Conservation (phyloP, 2,797 vertebrate genomes). For the Lepidocolaptes lacrymiger region DNA sequence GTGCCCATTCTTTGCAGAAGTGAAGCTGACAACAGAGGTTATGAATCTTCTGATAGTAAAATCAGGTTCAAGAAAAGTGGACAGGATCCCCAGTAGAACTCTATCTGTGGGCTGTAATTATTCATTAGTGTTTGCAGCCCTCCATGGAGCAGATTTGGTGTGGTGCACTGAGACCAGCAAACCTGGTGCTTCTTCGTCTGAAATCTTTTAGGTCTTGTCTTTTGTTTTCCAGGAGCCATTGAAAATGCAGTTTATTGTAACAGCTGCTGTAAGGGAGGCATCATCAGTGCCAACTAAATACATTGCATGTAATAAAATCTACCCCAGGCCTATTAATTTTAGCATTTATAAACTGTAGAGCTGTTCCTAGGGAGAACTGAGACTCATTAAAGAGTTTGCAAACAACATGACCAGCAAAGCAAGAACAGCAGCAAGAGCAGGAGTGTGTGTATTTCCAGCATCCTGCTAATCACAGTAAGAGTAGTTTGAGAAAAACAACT, state of each 20-base stretch:
- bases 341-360: constrained; percentile 43
- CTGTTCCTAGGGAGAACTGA: constrained; percentile 4
- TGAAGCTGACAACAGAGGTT: constrained; percentile 3
- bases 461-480: not conserved
- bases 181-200: constrained; percentile 45
- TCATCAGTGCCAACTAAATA: constrained; percentile 34
- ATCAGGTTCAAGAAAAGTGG: not conserved
- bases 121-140: constrained; percentile 38
- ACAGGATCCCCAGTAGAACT: constrained; percentile 5
- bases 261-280: constrained; percentile 34
- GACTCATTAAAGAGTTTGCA: constrained; percentile 30
- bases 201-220: constrained; percentile 12
- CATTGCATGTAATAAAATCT: constrained; percentile 56
- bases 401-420: constrained; percentile 14
- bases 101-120: not conserved
- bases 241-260: constrained; percentile 47
- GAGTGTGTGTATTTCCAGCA: not conserved
- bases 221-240: constrained; percentile 59
- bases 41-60: not conserved
- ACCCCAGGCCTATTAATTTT: constrained; percentile 57
- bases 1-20: constrained; percentile 30
- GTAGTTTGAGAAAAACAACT: not conserved
- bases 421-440: not conserved
- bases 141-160: not conserved
- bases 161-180: constrained; percentile 11